Evolutionary conservation across 2,797 vertebrate genomes (phyloP).

Genomic region (Micropoecilia bifurca): DNA sequence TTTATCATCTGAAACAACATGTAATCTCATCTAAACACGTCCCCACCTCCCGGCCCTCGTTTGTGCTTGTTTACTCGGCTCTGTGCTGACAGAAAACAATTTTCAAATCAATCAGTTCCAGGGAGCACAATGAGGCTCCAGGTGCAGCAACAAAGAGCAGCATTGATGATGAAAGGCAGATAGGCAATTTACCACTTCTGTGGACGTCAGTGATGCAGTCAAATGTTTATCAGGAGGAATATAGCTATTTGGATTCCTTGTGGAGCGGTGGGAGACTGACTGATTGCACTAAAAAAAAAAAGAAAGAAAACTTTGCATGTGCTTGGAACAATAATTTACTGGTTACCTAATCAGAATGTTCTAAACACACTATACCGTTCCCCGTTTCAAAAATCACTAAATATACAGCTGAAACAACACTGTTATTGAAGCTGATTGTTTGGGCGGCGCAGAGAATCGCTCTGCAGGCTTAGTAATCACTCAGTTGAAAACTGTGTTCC

Average conservation of each 20-base stretch:
- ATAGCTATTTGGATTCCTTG: slow-evolving; percentile 22
- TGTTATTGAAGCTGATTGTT: slow-evolving; percentile 2
- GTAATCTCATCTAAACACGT: slow-evolving; percentile 45
- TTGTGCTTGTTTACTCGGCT: slow-evolving; percentile 48
- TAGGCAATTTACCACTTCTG: slow-evolving; percentile 63
- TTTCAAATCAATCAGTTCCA: slow-evolving; percentile 73
- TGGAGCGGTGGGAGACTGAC: slow-evolving; percentile 23
- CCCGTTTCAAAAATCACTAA: neutral
- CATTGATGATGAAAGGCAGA: slow-evolving; percentile 54
- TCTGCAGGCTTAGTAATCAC: slow-evolving; percentile 3
- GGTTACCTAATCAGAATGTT: slow-evolving; percentile 15
- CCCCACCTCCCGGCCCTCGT: slow-evolving; percentile 27
- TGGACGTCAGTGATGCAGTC: slow-evolving; percentile 45
- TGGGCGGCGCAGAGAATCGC: neutral
- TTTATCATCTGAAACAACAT: slow-evolving; percentile 63
- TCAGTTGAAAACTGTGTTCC: neutral
- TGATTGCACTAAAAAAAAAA: slow-evolving; percentile 5
- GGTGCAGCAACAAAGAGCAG: slow-evolving; percentile 40
- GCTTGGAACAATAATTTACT: slow-evolving; percentile 9
- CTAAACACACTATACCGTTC: neutral
- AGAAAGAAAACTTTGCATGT: neutral
- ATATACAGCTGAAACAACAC: neutral
- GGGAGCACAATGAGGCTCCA: slow-evolving; percentile 52
- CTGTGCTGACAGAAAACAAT: slow-evolving; percentile 50
- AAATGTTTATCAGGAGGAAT: slow-evolving; percentile 29